Evolutionary conservation across 1,140 invertebrate species (phyloP), one percentile per base, ranked within the genome.

Genomic region (Sminthurinus signatus): DNA sequence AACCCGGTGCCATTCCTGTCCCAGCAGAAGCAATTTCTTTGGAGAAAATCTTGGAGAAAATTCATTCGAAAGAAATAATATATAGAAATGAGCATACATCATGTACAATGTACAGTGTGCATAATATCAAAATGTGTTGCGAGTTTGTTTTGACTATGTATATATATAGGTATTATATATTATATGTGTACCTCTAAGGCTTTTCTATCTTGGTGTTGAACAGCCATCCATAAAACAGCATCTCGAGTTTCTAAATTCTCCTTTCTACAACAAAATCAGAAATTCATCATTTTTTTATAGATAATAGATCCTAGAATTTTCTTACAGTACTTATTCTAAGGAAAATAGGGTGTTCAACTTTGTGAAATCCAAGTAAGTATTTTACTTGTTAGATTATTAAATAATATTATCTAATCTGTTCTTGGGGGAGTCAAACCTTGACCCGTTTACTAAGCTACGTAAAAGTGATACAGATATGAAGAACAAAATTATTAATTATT

Each of bases 1-100:
- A 68, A 19, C 81, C 81, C 46, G 81, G 81, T 51, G 80, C 80
- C 79, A 80, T 81, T 46, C 81, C 81, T 46, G 81, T 82, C n/a
- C 80, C 80, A 59, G 81, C 79, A 55, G 80, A 77, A 21, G 81
- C 81, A 59, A 82, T 76, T 73, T 82, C 81, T 67, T 74, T 69
- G 17, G 78, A 73, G 66, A 81, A 78, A 57, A 82, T 67, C 66
- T 71, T 21, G 19, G n/a, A n/a, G n/a, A n/a, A n/a, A n/a, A n/a
- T n/a, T n/a, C n/a, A n/a, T n/a, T n/a, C 19, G 52, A 23, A 48
- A 19, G 17, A 48, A 28, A 52, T 4, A 52, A 36, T 8, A 8
- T 15, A 36, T 36, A 56, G 2, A 56, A 21, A 39, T 42, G 14
- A 36, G 3, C 19, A 56, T 1, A 14, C 3, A 2, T n/a, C 50